These are phyloP conservation scores for Ophthalmotilapia sp. DNA, from an alignment of 2,113 vertebrate species.

Conservation along the genomic window DNA sequence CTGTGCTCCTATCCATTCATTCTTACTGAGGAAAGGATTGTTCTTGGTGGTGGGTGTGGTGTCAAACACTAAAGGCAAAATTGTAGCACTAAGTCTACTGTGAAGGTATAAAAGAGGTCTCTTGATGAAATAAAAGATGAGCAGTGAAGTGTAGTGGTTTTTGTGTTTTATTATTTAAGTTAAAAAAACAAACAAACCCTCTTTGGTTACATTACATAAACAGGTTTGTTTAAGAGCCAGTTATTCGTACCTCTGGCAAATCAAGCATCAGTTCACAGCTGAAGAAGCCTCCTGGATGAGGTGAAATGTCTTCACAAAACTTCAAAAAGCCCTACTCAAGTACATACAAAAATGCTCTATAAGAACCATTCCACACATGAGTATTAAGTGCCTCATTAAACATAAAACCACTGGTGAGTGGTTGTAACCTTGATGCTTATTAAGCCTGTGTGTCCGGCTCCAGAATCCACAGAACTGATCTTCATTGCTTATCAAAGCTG, in stretches of 20 bases:
- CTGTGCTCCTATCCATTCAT: neutral
- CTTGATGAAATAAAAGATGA: slow-evolving; percentile 84
- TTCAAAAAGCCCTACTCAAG: neutral
- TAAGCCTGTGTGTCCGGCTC: rapidly evolving
- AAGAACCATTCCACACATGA: neutral
- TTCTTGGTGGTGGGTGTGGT: slow-evolving; percentile 53
- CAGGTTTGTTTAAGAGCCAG: neutral
- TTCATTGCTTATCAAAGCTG: neutral
- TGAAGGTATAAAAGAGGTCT: slow-evolving; percentile 28
- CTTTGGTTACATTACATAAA: neutral
- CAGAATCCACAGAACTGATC: neutral
- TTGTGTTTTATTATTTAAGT: neutral
- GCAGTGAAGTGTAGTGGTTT: slow-evolving; percentile 50
- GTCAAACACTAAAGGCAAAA: slow-evolving; percentile 65
- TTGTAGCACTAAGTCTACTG: slow-evolving; percentile 14
- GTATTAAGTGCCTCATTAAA: neutral
- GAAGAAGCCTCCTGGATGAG: neutral
- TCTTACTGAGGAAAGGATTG: neutral
- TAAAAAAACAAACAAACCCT: rapidly evolving
- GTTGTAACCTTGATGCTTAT: neutral
- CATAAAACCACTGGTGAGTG: neutral
- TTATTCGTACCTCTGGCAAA: neutral
- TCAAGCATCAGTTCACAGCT: neutral
- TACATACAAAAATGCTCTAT: neutral
- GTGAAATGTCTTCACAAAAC: neutral